Evolutionary conservation across 1,140 invertebrate species (phyloP).

Genomic region (Cherax destructor): DNA sequence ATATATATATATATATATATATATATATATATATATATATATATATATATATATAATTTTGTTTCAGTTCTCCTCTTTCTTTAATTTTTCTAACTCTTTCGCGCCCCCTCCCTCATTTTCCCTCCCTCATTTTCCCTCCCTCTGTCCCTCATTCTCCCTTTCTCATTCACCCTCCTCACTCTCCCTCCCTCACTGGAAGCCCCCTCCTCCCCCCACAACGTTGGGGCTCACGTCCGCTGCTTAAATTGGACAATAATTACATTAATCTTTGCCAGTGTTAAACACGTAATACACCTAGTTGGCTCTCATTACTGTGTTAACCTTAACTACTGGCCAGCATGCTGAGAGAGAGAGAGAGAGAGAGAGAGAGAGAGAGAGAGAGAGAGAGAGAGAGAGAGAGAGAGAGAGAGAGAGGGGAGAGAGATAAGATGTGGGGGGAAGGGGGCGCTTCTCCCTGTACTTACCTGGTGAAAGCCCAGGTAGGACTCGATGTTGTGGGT

Average conservation of each 20-base stretch:
- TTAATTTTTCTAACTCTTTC: not conserved
- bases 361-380: constrained; percentile 6
- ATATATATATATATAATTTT: no score
- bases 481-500: constrained; percentile 99
- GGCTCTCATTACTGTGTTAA: not conserved
- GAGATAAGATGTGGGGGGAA: not conserved
- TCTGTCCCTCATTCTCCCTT: no score
- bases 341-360: constrained; percentile 8
- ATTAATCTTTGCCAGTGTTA: not conserved
- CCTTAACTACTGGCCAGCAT: not conserved
- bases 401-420: not conserved
- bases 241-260: not conserved
- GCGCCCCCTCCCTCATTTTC: not conserved
- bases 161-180: not conserved
- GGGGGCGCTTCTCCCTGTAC: not conserved
- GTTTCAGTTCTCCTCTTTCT: no score
- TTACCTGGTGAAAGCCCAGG: constrained; percentile 99
- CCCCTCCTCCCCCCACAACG: not conserved
- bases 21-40: not conserved
- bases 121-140: not conserved
- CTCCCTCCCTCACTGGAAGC: not conserved
- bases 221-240: not conserved
- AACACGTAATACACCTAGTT: not conserved
- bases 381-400: not conserved
- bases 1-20: constrained; percentile 20